These are phyloP conservation scores for Ellobius talpinus DNA, from an alignment of 2,113 vertebrate species.

Conservation along the genomic window DNA sequence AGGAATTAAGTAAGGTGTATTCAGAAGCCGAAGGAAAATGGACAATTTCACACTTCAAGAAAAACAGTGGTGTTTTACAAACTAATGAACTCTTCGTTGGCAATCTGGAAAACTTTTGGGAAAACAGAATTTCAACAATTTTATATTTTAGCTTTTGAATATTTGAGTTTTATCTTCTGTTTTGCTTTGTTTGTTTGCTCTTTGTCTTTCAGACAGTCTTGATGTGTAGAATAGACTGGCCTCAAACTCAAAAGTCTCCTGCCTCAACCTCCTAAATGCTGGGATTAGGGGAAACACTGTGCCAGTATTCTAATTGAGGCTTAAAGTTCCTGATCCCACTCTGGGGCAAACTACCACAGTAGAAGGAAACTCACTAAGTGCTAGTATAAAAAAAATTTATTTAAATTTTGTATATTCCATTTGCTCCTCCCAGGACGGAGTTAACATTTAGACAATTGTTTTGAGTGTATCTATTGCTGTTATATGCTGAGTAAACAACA, in stretches of 20 bases:
- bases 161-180: background rate
- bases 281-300: background rate
- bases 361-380: background rate
- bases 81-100: slow-evolving; percentile 9
- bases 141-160: background rate
- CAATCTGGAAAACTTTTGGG: background rate
- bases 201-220: background rate
- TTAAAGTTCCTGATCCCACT: background rate
- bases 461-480: background rate
- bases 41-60: background rate
- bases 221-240: background rate
- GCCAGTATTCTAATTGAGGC: background rate
- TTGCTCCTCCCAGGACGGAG: background rate
- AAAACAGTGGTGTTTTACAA: background rate
- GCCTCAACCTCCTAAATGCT: no score
- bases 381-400: background rate
- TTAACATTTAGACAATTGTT: background rate
- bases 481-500: slow-evolving; percentile 46
- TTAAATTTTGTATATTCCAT: background rate
- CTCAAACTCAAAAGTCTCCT: background rate
- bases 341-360: background rate
- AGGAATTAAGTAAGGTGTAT: background rate
- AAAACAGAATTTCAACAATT: background rate
- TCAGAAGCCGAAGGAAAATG: background rate
- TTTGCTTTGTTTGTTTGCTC: background rate